A percentile compares a stretch with the other conserved stretches of the same genome.
Evolutionary conservation across 2,888 invertebrate genomes (phyloP).

Genomic region (Caenorhabditis sp.): DNA sequence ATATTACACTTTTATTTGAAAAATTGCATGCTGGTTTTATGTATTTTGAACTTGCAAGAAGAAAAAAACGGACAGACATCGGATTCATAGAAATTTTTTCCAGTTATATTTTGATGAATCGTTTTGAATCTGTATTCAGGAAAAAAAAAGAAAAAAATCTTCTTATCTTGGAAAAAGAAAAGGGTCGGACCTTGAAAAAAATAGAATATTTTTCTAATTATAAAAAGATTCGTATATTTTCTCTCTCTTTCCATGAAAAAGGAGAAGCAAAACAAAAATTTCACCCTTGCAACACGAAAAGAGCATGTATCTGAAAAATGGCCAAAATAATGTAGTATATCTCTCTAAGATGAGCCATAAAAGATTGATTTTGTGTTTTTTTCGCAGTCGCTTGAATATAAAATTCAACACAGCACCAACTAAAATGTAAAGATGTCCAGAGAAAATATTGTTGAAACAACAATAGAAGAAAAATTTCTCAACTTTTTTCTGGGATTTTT

Average conservation of each 20-base stretch:
- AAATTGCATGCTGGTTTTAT: background rate
- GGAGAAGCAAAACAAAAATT: background rate
- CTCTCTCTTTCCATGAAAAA: background rate
- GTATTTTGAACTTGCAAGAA: no score
- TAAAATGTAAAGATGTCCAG: constrained; percentile 11
- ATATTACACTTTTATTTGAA: background rate
- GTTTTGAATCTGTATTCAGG: no score
- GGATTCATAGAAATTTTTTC: no score
- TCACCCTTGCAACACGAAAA: constrained; percentile 11
- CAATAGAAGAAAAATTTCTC: background rate
- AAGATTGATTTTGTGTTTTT: constrained; percentile 14
- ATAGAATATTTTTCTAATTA: background rate
- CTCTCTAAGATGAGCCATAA: constrained; percentile 6
- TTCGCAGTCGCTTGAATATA: background rate
- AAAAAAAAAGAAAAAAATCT: no score
- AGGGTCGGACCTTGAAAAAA: background rate
- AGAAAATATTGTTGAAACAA: constrained; percentile 3
- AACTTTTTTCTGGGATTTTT: no score
- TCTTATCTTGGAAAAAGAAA: no score
- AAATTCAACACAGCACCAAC: constrained; percentile 18
- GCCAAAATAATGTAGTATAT: background rate
- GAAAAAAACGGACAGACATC: no score
- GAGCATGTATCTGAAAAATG: constrained; percentile 3
- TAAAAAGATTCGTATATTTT: background rate
- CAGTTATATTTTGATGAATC: no score